Base-by-base conservation (phyloP, 2,113 vertebrate genomes). In the Dipodomys spectabilis region DNA sequence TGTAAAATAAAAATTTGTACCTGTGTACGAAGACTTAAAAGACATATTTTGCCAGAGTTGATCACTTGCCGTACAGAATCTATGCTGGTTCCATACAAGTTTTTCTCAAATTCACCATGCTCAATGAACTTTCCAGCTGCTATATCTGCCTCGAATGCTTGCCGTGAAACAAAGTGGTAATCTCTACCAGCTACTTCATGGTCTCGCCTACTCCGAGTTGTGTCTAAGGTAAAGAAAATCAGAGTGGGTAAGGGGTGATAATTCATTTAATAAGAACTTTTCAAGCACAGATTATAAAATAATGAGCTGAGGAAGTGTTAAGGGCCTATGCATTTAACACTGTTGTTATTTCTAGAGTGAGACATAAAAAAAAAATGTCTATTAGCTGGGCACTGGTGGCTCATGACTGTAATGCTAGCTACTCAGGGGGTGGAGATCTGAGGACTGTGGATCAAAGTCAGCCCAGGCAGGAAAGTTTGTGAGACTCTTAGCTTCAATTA, bases 51-150 rank as follows among this genome's bases (percentile, higher is more conserved):
- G 82, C 99, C 99, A 0, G 99, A 98, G 98, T 99, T 99, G 97
- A 99, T 98, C 32, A 99, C 98, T 84, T 99, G 99, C 72, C 99
- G 98, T 86, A 99, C 98, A 0, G 99, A 99, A 96, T 99, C 99
- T n/a, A 98, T 98, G 96, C 99, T 99, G 62, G 99, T 99, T 88
- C 99, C 99, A 53, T 99, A 99, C 45, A 99, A 96, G 97, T 99
- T 99, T 97, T 99, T 99, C 96, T 99, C 99, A 96, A 98, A 99
- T 97, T 99, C 99, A 13, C 99, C 99, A 0, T 98, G 99, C 64
- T 99, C 99, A 3, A 99, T 98, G 96, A 99, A 99, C 94, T 99
- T 99, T 39, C 98, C 99, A 4, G 98, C 92, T 25, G 98, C 97
- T 85, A 99, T 96, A 90, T 99, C 99, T 3, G 98, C 95, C 91